Percentiles rank a stretch among this genome's conserved stretches.
Conservation (phyloP, 2,113 vertebrate species). For the Bettongia penicillata region DNA sequence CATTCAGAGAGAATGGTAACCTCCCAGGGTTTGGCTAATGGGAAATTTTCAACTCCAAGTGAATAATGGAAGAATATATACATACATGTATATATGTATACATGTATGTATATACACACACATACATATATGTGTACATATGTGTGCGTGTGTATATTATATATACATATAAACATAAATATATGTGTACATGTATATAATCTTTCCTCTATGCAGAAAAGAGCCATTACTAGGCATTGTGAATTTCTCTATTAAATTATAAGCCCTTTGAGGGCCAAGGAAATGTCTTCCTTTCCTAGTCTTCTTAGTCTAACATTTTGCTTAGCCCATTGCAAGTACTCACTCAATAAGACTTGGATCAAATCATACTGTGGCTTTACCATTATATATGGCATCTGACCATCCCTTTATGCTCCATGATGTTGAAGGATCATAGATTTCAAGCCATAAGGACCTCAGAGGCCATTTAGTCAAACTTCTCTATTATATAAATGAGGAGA, state of each 20-base stretch:
- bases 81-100: no score
- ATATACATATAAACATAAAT: no score
- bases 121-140: no score
- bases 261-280: background rate
- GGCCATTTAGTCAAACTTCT: background rate
- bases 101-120: no score
- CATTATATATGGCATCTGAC: background rate
- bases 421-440: background rate
- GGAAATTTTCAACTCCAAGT: background rate
- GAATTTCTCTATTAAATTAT: background rate
- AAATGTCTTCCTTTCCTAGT: background rate
- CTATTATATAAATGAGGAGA: background rate
- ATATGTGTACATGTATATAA: no score
- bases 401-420: background rate
- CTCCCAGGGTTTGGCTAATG: background rate
- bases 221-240: background rate
- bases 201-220: no score
- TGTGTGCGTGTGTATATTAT: no score
- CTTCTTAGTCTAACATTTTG: background rate
- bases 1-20: background rate
- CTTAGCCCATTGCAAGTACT: background rate
- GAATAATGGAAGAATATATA: background rate
- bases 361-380: background rate
- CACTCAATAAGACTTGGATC: background rate
- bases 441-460: background rate